A percentile compares a stretch with the other conserved stretches of the same genome.
Conservation (phyloP, 2,888 invertebrate genomes). For the Orthosia incerta region DNA sequence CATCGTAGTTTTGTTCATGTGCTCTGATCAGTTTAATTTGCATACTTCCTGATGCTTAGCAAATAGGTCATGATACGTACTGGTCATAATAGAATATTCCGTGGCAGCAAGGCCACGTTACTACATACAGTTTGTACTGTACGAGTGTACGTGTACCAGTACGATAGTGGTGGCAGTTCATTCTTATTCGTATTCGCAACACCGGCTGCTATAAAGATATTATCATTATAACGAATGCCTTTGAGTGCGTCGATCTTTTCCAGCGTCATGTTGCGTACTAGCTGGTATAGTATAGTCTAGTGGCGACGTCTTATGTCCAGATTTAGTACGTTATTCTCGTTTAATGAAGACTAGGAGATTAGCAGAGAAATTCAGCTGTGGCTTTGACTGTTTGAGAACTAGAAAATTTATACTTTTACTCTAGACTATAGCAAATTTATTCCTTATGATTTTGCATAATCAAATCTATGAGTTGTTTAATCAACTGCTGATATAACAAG, state of each 20-base stretch:
- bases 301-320: slow-evolving; percentile 33
- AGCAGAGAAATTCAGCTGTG: neutral
- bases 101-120: slow-evolving; percentile 70
- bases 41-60: slow-evolving; percentile 37
- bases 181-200: slow-evolving; percentile 76
- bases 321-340: slow-evolving; percentile 22
- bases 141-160: slow-evolving; percentile 49
- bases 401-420: neutral
- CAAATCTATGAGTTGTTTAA: slow-evolving; percentile 38
- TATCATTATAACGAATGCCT: slow-evolving; percentile 77
- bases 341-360: slow-evolving; percentile 1
- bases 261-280: slow-evolving; percentile 63
- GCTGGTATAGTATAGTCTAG: slow-evolving; percentile 37
- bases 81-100: slow-evolving; percentile 67
- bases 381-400: neutral
- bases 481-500: slow-evolving; percentile 59
- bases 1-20: slow-evolving; percentile 39
- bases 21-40: slow-evolving; percentile 47
- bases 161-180: slow-evolving; percentile 69
- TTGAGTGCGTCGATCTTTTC: slow-evolving; percentile 77
- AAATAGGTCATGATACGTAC: slow-evolving; percentile 49
- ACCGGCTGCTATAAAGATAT: slow-evolving; percentile 75
- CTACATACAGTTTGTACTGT: slow-evolving; percentile 26
- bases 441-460: slow-evolving; percentile 38
- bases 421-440: neutral